Evolutionary conservation across 30 jellyfish, hydroid and myxozoan genomes (phyloP), one percentile per base, ranked within the genome.

Genomic region (Pelagia noctiluca): DNA sequence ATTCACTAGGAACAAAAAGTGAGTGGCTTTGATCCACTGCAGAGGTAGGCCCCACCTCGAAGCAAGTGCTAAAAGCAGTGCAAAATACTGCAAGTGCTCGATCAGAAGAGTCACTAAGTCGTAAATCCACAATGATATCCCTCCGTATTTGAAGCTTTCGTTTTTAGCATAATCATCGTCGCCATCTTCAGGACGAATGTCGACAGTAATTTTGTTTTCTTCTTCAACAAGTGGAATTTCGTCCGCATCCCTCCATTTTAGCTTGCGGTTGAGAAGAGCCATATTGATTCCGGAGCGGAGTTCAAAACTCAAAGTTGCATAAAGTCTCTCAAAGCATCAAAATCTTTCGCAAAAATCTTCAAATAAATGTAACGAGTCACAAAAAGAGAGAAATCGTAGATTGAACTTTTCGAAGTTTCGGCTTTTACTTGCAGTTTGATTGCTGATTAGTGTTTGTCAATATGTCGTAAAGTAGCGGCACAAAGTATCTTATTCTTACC

Each of bases 21-120:
- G 72, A 28, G 98, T 93, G 2, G 93, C 89, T 33, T 87, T 83
- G 1, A 93, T 79, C 96, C 96, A 93, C 10, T 68, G 79, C 0
- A 87, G 84, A 38, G 98, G 98, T 97, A 97, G 87, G 78, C 97
- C 98, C 98, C 98, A 93, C n/a, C 91, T 79, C 61, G 80, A 96
- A 19, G 98, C 93, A 32, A 93, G 86, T 69, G 97, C 88, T 23
- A 93, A 83, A 10, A 93, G 63, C 42, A 93, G 23, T 16, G 98
- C 97, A 77, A 78, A 93, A 49, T 86, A 86, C 48, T 93, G 98
- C 34, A 93, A 62, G 60, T 93, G 97, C 30, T 93, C 98, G 19
- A 93, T 72, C 2, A 93, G 24, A 25, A 93, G 57, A 8, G 88
- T 71, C 23, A 82, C 88, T 0, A 96, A 96, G 87, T 93, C 98